Percentiles rank a stretch among this genome's conserved stretches.
Evolutionary conservation across 2,888 invertebrate genomes (phyloP).

Genomic region (Anarsia innoxiella): DNA sequence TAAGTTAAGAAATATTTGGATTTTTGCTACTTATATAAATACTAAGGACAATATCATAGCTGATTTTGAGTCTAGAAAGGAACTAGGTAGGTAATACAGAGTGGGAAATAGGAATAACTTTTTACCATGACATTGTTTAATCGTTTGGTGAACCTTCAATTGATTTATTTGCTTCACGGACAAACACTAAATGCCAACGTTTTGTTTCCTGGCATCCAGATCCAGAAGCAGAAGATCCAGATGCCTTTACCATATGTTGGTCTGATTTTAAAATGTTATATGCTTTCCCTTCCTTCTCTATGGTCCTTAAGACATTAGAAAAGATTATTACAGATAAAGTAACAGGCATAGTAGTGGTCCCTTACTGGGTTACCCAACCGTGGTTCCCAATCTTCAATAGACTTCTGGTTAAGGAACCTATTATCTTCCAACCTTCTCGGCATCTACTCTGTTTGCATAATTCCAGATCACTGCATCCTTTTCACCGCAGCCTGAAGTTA

Average conservation of each 20-base stretch:
- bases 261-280: constrained; percentile 17
- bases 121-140: not conserved
- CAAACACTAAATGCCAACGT: constrained; percentile 14
- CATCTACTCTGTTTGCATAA: constrained; percentile 6
- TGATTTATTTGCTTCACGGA: constrained; percentile 18
- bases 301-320: constrained; percentile 16
- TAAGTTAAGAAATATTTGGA: not conserved
- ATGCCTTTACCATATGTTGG: constrained; percentile 25
- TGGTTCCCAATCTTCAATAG: constrained; percentile 19
- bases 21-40: constrained; percentile 5
- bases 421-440: constrained; percentile 8
- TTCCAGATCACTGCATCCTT: constrained; percentile 8
- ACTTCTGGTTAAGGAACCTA: constrained; percentile 9
- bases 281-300: constrained; percentile 18
- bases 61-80: constrained; percentile 6
- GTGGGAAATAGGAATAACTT: constrained; percentile 6
- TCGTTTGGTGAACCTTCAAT: constrained; percentile 10
- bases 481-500: constrained; percentile 8
- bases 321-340: constrained; percentile 21
- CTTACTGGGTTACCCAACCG: constrained; percentile 21
- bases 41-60: constrained; percentile 13
- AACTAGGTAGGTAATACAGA: not conserved
- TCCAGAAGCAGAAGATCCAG: constrained; percentile 17
- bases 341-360: constrained; percentile 20
- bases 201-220: constrained; percentile 22